Percentiles rank a stretch among this genome's conserved stretches.
Evolutionary conservation across 2,113 vertebrate genomes (phyloP).

Genomic region (Hypocryptadius cinnamomeus): DNA sequence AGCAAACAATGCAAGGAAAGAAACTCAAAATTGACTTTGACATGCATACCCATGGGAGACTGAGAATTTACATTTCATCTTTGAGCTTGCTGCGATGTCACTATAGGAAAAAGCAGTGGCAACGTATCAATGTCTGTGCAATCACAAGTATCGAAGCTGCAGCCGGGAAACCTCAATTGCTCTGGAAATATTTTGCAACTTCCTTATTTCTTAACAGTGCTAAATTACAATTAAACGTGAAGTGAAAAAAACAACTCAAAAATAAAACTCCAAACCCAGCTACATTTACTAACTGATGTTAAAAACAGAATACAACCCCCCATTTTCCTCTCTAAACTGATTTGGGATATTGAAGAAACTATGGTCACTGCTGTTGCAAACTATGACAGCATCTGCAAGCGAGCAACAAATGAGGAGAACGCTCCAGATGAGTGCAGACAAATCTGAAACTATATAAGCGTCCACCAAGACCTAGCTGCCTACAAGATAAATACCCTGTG

Average conservation of each 20-base stretch:
- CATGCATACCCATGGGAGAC: neutral
- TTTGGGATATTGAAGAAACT: neutral
- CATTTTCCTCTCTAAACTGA: neutral
- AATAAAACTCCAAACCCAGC: neutral
- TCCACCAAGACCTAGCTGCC: slow-evolving; percentile 64
- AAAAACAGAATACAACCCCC: neutral
- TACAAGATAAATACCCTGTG: slow-evolving; percentile 64
- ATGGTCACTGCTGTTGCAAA: neutral
- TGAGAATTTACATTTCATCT: slow-evolving; percentile 40
- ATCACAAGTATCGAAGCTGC: neutral
- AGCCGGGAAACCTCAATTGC: neutral
- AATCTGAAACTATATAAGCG: slow-evolving; percentile 58
- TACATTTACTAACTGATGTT: neutral
- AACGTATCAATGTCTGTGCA: neutral
- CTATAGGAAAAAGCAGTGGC: slow-evolving; percentile 47
- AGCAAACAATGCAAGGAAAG: neutral
- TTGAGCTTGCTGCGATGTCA: slow-evolving; percentile 32
- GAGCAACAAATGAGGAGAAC: slow-evolving; percentile 60
- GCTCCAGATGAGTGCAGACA: slow-evolving; percentile 65
- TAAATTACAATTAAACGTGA: neutral
- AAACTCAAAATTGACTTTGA: slow-evolving; percentile 64
- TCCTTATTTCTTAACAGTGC: neutral
- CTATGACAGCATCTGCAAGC: slow-evolving; percentile 49
- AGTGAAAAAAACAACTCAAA: neutral
- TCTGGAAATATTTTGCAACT: slow-evolving; percentile 1